Conservation (phyloP, 2,888 invertebrate species). For the Suillia variegata region DNA sequence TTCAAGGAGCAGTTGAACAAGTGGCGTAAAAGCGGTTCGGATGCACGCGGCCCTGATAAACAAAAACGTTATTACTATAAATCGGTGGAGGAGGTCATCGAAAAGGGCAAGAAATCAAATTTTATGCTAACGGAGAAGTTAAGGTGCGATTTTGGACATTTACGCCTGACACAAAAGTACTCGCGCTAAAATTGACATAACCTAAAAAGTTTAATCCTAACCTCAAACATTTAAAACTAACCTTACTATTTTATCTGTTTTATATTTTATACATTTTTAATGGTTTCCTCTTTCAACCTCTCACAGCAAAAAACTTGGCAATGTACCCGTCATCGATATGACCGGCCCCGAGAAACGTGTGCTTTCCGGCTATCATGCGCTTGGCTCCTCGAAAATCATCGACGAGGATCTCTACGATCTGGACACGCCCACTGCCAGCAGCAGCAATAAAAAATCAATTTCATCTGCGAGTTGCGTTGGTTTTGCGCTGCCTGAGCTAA, state of each 20-base stretch:
- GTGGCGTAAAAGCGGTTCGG: conserved; percentile 69
- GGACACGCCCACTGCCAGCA: conserved; percentile 62
- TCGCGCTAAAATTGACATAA: no score
- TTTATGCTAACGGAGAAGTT: conserved; percentile 49
- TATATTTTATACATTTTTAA: neutral
- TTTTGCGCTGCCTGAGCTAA: conserved; percentile 85
- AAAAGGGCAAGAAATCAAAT: conserved; percentile 75
- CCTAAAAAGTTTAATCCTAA: no score
- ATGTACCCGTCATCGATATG: conserved; percentile 98
- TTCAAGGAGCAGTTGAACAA: conserved; percentile 70
- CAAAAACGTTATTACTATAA: conserved; percentile 81
- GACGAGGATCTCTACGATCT: conserved; percentile 68
- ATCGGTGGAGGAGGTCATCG: conserved; percentile 86
- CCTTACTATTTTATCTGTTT: no score
- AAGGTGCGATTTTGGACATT: conserved; percentile 31
- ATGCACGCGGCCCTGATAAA: conserved; percentile 64
- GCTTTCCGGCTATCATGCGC: conserved; percentile 89
- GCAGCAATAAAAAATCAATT: conserved; percentile 11
- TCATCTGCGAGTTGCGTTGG: conserved; percentile 58
- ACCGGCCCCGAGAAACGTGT: conserved; percentile 94
- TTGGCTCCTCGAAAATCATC: conserved; percentile 68
- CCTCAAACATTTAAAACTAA: no score
- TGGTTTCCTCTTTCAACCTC: neutral
- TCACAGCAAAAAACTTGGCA: conserved; percentile 74
- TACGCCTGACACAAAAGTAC: no score